Evolutionary conservation across 2,888 invertebrate genomes (phyloP).

Genomic region (Lacanobia oleracea): DNA sequence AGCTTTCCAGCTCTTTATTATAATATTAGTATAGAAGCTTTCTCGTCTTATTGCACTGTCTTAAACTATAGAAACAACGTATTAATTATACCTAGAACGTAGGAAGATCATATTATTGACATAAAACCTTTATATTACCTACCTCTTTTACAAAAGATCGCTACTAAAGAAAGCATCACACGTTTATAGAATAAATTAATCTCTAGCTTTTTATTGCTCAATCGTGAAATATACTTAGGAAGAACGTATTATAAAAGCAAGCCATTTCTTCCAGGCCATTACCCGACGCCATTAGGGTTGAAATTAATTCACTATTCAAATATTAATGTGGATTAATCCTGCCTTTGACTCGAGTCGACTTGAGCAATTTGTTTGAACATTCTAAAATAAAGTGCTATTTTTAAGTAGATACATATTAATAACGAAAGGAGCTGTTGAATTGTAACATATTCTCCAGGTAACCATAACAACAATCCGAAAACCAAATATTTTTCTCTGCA

Average conservation of each 20-base stretch:
- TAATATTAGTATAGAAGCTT: no score
- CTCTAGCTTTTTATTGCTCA: conserved; percentile 11
- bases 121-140: no score
- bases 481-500: not conserved
- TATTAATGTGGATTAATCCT: conserved; percentile 36
- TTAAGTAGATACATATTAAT: not conserved
- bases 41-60: no score
- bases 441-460: no score
- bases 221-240: not conserved
- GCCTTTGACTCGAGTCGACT: conserved; percentile 20
- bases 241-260: conserved; percentile 26
- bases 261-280: conserved; percentile 39
- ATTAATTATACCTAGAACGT: no score
- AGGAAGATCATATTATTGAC: no score
- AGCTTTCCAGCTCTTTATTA: no score
- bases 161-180: not conserved
- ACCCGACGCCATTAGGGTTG: conserved; percentile 45
- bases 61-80: no score
- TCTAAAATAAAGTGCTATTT: conserved; percentile 1
- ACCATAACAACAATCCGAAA: not conserved
- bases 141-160: not conserved
- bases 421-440: no score
- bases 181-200: conserved; percentile 18
- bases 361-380: conserved; percentile 10
- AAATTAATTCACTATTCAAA: conserved; percentile 52